Evolutionary conservation across 1,140 invertebrate species (phyloP).

Genomic region (Diprion similis): DNA sequence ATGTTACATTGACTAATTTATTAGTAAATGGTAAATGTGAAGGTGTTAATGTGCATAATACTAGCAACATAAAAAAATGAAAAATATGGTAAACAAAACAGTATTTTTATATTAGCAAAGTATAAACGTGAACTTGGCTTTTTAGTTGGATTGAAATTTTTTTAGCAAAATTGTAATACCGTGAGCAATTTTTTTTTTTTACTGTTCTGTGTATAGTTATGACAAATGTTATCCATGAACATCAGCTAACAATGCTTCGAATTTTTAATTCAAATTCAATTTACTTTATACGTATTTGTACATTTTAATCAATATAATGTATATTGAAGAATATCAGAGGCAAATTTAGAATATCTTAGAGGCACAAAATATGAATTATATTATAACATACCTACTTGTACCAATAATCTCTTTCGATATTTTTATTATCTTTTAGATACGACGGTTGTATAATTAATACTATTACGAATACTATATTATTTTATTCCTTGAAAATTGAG

Average conservation of each 20-base stretch:
- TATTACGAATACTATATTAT: conserved; percentile 3
- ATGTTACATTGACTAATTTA: neutral
- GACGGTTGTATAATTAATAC: conserved; percentile 2
- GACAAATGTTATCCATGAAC: too few relatives aligned
- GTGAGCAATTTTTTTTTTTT: too few relatives aligned
- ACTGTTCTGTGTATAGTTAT: too few relatives aligned
- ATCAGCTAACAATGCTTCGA: too few relatives aligned
- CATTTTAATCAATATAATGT: neutral
- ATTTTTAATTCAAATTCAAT: too few relatives aligned
- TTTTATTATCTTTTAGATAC: neutral
- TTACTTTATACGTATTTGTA: too few relatives aligned
- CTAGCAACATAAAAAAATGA: conserved; percentile 31
- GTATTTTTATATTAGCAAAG: conserved; percentile 54
- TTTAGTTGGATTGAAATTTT: neutral
- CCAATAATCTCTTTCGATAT: neutral
- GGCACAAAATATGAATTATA: neutral
- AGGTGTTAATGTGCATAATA: conserved; percentile 33
- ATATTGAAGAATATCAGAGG: neutral
- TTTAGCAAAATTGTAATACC: neutral
- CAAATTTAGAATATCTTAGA: neutral
- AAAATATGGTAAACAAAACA: conserved; percentile 48
- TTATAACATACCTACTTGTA: neutral
- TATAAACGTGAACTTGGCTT: neutral
- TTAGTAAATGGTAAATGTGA: neutral
- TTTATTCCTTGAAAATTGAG: neutral